Base-by-base conservation (phyloP, 2,797 vertebrate species). In the Labroides dimidiatus region DNA sequence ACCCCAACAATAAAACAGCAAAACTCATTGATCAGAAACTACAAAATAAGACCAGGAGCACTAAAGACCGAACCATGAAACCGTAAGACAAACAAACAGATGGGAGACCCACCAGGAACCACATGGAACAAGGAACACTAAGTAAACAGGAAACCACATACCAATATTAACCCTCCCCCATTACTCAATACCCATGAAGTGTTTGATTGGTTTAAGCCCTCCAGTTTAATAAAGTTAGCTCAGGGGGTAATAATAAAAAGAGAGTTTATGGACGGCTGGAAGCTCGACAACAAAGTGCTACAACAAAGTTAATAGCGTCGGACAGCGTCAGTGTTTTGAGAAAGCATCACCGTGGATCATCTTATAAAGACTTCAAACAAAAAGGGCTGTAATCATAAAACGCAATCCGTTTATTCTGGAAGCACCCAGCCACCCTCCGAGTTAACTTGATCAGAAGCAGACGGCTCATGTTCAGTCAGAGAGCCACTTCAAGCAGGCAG, bases 391-490 rank as follows among this genome's bases (percentile, higher is more conserved):
- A 15, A 54, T 64, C 36, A 23, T 33, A 19, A 21, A 23, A 81
- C 17, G 6, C 39, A 56, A 54, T 50, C 52, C 59, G 15, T 75
- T 65, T 50, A 24, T 44, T 62, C 50, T 56, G 19, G 17, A 61
- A 59, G 41, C 43, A 57, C 14, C 13, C 7, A 0, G n/a, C 27
- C 60, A 15, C 69, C 50, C 36, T 36, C 36, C n/a, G 60, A 57
- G 62, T 73, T 66, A 56, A 80, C 57, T 56, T 60, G 42, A 87
- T 82, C 72, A 82, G 66, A 81, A 56, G 60, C 64, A 67, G 68
- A 56, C 10, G 0, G 36, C 54, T 59, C 4, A 24, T 49, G 48
- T 49, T 49, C 48, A 24, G 15, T 49, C 48, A 24, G 60, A 49
- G 59, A 79, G 66, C 27, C 48, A 56, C 80, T 72, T 78, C 66